phyloP scores from a whole-genome alignment of 2,113 vertebrate species.

The Oryzias celebensis region DNA sequence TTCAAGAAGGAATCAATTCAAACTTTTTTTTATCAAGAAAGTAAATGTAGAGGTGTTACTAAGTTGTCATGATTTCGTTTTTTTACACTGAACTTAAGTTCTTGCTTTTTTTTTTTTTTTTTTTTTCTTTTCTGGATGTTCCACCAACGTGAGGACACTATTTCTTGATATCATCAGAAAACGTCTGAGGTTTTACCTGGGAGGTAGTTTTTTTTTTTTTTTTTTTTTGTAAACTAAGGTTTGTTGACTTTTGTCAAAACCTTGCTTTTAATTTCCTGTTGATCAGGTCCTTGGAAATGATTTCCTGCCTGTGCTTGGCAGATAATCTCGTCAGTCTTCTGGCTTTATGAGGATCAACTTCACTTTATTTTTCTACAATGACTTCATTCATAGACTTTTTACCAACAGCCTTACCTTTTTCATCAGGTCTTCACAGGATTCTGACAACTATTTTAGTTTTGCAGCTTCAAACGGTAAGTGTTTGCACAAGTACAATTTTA shows the following conservation, averaged over 20 bases:
- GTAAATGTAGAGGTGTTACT: neutral
- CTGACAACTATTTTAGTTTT: constrained; percentile 17
- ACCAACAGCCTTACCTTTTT: neutral
- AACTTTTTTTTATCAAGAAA: neutral
- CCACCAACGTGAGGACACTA: constrained; percentile 20
- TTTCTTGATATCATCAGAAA: constrained; percentile 25
- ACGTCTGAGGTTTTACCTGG: constrained; percentile 29
- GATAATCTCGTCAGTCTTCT: constrained; percentile 47
- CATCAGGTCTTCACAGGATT: neutral
- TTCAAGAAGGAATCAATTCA: constrained; percentile 17
- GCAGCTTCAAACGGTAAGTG: constrained; percentile 10
- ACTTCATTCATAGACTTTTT: constrained; percentile 16
- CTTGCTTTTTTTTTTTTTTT: constrained; percentile 51
- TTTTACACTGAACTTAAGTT: neutral
- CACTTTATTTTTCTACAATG: constrained; percentile 1
- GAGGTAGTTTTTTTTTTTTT: constrained; percentile 10
- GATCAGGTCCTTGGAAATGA: constrained; percentile 62
- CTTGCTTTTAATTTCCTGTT: constrained; percentile 75
- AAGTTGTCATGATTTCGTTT: neutral
- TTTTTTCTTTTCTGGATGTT: neutral
- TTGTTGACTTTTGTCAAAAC: constrained; percentile 48
- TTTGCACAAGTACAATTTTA: neutral
- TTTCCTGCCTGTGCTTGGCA: constrained; percentile 60
- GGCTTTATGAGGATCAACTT: constrained; percentile 24
- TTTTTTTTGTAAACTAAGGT: neutral